Conservation (phyloP, 2,113 vertebrate species). For the Podiceps cristatus region DNA sequence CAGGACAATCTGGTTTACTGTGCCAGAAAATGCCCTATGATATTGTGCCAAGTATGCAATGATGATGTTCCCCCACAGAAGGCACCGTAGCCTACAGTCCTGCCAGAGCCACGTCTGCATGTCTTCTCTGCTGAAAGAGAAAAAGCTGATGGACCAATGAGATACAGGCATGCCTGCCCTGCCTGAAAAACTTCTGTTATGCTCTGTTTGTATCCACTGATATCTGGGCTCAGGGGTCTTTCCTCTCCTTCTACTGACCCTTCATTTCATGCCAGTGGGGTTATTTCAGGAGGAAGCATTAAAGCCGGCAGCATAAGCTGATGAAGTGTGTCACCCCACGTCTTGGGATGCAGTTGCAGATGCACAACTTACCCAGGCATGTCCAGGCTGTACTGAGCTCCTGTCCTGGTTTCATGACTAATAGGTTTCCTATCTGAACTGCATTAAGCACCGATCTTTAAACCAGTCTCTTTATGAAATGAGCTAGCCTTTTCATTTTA, state of each 20-base stretch:
- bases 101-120: neutral
- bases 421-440: neutral
- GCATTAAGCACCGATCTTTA: neutral
- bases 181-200: neutral
- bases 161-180: neutral
- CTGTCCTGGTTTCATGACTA: neutral
- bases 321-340: neutral
- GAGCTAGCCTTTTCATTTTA: neutral
- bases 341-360: neutral
- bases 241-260: neutral
- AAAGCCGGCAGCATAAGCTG: neutral
- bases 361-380: neutral
- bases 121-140: neutral
- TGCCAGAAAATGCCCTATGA: neutral
- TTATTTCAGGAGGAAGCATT: neutral
- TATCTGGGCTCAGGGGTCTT: neutral
- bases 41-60: neutral
- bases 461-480: neutral
- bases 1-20: neutral
- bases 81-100: neutral
- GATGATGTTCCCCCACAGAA: neutral
- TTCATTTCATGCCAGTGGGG: neutral
- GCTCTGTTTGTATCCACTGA: neutral
- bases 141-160: neutral
- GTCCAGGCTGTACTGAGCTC: neutral